Evolutionary conservation across 2,888 invertebrate genomes (phyloP).

Genomic region (Rhaphigaster nebulosa): DNA sequence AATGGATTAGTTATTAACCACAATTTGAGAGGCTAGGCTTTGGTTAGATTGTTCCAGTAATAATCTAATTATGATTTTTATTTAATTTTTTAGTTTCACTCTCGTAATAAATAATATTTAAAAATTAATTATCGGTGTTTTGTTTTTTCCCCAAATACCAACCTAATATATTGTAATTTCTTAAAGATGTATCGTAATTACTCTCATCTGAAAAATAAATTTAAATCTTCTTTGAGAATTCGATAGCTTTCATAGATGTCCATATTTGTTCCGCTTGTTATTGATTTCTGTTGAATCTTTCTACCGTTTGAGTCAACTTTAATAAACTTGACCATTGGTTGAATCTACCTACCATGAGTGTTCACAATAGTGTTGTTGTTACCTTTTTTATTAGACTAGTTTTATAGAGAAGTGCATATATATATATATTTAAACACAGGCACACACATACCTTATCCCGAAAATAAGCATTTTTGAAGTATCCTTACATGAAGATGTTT

Average conservation of each 20-base stretch:
- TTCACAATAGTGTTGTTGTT: slow-evolving; percentile 62
- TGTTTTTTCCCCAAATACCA: background rate
- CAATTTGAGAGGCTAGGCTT: no score
- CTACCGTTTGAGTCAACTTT: background rate
- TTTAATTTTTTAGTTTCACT: background rate
- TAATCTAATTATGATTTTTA: background rate
- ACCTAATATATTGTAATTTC: no score
- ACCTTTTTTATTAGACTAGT: slow-evolving; percentile 59
- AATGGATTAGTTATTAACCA: no score
- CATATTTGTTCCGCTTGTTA: background rate
- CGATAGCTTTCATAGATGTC: background rate
- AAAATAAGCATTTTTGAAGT: background rate
- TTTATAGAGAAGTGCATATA: slow-evolving; percentile 29
- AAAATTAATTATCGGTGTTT: background rate
- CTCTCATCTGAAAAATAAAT: background rate
- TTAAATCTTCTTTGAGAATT: background rate
- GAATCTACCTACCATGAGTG: slow-evolving; percentile 59
- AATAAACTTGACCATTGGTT: slow-evolving; percentile 62
- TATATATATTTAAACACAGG: background rate
- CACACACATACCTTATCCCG: background rate
- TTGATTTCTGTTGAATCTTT: background rate
- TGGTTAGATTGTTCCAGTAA: no score
- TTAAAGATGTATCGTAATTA: background rate
- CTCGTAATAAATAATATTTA: background rate
- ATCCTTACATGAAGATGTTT: background rate